Percentiles rank a stretch among this genome's conserved stretches.
phyloP scores from a whole-genome alignment of 2,797 vertebrate species.

The Gymnodraco acuticeps region DNA sequence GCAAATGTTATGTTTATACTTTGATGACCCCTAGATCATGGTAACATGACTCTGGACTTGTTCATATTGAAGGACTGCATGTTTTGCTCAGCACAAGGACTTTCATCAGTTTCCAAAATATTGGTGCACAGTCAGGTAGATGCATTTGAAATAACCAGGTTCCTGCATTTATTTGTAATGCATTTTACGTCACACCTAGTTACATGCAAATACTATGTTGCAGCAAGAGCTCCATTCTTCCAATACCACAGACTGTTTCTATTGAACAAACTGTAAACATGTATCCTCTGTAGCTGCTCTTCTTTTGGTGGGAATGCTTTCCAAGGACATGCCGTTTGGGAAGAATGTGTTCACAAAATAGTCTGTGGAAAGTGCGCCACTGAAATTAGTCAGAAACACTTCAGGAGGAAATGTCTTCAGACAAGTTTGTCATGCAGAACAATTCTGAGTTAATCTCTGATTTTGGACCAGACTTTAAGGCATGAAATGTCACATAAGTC shows the following conservation, averaged over 20 bases:
- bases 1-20: conserved; percentile 37
- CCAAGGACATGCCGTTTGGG: conserved; percentile 41
- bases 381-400: conserved; percentile 20
- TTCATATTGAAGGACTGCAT: conserved; percentile 6
- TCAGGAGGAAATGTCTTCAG: conserved; percentile 32
- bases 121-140: background rate
- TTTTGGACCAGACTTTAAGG: conserved; percentile 34
- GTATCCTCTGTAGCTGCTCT: conserved; percentile 28
- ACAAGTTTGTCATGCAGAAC: conserved; percentile 40
- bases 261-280: conserved; percentile 41
- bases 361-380: background rate
- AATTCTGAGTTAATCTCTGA: conserved; percentile 21
- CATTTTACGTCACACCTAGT: background rate
- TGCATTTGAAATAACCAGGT: conserved; percentile 13
- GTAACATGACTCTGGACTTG: background rate
- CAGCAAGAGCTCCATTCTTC: conserved; percentile 28
- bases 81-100: conserved; percentile 1
- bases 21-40: conserved; percentile 10
- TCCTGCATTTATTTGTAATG: background rate
- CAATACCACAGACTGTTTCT: conserved; percentile 30
- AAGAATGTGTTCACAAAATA: conserved; percentile 47
- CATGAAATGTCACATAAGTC: conserved; percentile 36
- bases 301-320: conserved; percentile 41
- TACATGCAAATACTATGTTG: conserved; percentile 12
- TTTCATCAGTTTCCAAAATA: background rate